Evolutionary conservation across 1,140 invertebrate species (phyloP), one percentile per base, ranked within the genome.

Genomic region (Vanessa atalanta): DNA sequence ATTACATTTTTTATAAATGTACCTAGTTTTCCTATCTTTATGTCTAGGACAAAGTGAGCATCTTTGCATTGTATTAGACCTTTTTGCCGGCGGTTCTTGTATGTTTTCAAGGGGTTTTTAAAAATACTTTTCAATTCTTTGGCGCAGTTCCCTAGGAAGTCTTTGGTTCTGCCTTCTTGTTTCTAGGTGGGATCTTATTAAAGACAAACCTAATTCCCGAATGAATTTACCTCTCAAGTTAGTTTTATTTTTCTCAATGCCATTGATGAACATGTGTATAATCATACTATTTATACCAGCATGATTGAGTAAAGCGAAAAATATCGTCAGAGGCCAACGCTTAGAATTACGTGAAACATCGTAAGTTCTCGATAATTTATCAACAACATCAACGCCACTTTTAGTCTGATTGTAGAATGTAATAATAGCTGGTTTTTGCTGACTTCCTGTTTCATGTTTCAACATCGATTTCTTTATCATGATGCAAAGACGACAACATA

Each of bases 341-440:
- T 75, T 66, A 20, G 16, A 31, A 31, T 71, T 75, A 9, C 89
- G 66, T 47, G 75, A 73, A n/a, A 79, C 77, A 61, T 81, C 79
- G 65, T 88, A 88, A 37, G 64, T 78, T 26, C 78, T 77, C 51
- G 53, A 74, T 61, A 90, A 76, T 76, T 90, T 81, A 75, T 91
- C 89, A 7, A 90, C 78, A 9, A 73, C 81, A 78, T 92, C 92
- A 23, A 67, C 73, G 14, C 65, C 74, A 61, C 68, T 67, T 63
- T 76, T 71, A 1, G 69, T 71, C 14, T 26, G 0, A 50, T 93
- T 88, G 68, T 91, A 92, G 57, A 80, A 81, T 7, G 68, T 72
- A 47, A 90, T 86, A 11, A 92, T 85, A 51, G 88, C 79, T 15
- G 89, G 87, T 63, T 90, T 91, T 60, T 68, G 63, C 48, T 83